A percentile compares a stretch with the other conserved stretches of the same genome.
These are phyloP conservation scores for Anguilla pacifica DNA, from an alignment of 2,797 vertebrate species.

Conservation along the genomic window DNA sequence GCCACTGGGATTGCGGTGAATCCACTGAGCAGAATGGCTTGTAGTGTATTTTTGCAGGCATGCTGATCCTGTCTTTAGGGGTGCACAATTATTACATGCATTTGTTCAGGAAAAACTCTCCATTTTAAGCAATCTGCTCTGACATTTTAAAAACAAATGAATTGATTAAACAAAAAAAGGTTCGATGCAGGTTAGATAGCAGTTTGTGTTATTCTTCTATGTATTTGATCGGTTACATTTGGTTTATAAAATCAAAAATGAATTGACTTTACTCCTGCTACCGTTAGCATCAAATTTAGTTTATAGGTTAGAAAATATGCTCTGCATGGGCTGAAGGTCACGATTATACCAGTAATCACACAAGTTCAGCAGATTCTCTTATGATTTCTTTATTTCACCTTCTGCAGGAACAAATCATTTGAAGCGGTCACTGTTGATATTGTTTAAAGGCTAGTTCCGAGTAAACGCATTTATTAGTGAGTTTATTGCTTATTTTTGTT, in stretches of 20 bases:
- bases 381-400: neutral
- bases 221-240: neutral
- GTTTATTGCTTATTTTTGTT: constrained; percentile 37
- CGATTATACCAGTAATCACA: neutral
- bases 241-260: neutral
- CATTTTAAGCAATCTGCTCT: neutral
- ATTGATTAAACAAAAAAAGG: neutral
- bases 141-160: neutral
- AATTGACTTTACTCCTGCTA: neutral
- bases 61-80: neutral
- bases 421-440: neutral
- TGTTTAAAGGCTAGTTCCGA: neutral
- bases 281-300: neutral
- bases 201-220: neutral
- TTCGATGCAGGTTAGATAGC: neutral
- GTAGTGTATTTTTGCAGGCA: neutral
- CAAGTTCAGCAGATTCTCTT: neutral
- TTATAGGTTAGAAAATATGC: neutral
- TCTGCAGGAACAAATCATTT: neutral
- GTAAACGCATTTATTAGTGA: constrained; percentile 19
- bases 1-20: neutral
- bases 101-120: neutral
- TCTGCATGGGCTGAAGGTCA: neutral
- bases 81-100: neutral
- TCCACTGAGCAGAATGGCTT: neutral